Conservation (phyloP, 2,113 vertebrate species). For the Corythaeola cristata region DNA sequence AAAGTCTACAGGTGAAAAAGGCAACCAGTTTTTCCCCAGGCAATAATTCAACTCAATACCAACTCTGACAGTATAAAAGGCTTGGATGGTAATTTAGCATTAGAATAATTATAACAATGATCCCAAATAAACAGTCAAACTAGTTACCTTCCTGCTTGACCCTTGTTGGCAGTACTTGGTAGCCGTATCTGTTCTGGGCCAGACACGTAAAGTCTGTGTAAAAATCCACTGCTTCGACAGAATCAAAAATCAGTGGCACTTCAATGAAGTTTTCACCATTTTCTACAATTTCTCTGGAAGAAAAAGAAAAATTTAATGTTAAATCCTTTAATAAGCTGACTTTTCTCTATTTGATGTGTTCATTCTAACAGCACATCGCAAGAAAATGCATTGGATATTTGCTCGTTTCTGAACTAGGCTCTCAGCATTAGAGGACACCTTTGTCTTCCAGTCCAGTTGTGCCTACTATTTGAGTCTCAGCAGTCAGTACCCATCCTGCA, state of each 20-base stretch:
- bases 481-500: not conserved
- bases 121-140: not conserved
- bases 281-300: conserved; percentile 77
- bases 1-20: not conserved
- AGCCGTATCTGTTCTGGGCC: conserved; percentile 72
- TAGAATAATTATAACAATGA: not conserved
- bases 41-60: not conserved
- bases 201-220: conserved; percentile 81
- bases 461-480: not conserved
- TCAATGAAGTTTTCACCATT: conserved; percentile 81
- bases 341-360: not conserved
- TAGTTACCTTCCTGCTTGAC: conserved; percentile 83
- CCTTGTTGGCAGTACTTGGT: conserved; percentile 72
- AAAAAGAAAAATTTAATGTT: not conserved
- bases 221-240: conserved; percentile 80
- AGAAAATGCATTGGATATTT: not conserved
- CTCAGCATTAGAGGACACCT: not conserved
- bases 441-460: not conserved
- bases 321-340: not conserved
- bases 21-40: not conserved
- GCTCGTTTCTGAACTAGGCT: not conserved
- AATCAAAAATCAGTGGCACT: conserved; percentile 77
- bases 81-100: not conserved
- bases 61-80: not conserved
- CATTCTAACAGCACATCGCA: not conserved